A percentile compares a stretch with the other conserved stretches of the same genome.
These are phyloP conservation scores for Diarsia rubi DNA, from an alignment of 2,888 invertebrate species.

Conservation along the genomic window DNA sequence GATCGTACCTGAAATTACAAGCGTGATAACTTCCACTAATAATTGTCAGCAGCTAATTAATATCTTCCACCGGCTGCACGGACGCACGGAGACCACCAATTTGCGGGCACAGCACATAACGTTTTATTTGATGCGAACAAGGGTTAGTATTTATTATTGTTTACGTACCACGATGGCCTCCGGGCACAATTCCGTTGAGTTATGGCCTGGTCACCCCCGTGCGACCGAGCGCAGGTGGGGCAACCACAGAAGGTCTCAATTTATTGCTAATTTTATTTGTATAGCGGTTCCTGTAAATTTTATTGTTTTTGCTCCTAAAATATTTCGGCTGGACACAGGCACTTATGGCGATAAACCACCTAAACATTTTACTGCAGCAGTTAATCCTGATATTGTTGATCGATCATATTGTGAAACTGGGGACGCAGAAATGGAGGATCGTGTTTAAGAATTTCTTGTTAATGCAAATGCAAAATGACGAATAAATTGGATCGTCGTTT, in stretches of 20 bases:
- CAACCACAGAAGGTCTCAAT: constrained; percentile 82
- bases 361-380: constrained; percentile 49
- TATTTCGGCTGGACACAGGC: constrained; percentile 49
- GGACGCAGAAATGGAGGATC: constrained; percentile 1
- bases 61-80: constrained; percentile 48
- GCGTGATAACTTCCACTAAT: constrained; percentile 47
- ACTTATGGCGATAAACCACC: constrained; percentile 48
- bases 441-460: constrained; percentile 28
- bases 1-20: constrained; percentile 25
- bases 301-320: constrained; percentile 73
- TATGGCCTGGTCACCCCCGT: constrained; percentile 84
- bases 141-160: constrained; percentile 84
- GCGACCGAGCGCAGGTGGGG: constrained; percentile 82
- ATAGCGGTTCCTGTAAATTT: constrained; percentile 76
- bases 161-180: constrained; percentile 79
- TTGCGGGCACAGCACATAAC: constrained; percentile 75
- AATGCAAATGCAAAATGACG: constrained; percentile 41
- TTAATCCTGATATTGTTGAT: constrained; percentile 47
- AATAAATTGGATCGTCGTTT: constrained; percentile 52
- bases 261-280: constrained; percentile 88
- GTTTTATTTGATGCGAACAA: constrained; percentile 79
- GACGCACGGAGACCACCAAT: constrained; percentile 63
- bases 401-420: constrained; percentile 26
- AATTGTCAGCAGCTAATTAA: constrained; percentile 64
- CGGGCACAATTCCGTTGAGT: constrained; percentile 87